Conservation (phyloP, 2,888 invertebrate species). For the Julus scanicus region DNA sequence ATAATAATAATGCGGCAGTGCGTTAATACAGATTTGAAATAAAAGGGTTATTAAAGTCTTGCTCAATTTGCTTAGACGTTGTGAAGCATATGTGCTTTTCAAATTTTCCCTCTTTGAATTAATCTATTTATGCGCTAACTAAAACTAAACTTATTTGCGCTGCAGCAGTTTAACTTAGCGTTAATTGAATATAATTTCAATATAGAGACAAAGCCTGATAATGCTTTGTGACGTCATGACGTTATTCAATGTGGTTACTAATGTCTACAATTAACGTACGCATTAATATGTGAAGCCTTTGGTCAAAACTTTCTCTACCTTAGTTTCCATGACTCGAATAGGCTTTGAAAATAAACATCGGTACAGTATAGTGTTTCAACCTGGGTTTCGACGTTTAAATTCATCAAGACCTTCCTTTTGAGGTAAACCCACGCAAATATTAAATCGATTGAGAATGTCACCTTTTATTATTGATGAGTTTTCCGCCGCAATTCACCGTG, state of each 20-base stretch:
- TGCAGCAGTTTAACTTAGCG: not conserved
- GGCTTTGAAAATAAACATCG: not conserved
- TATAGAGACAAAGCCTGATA: not conserved
- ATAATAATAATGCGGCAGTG: not conserved
- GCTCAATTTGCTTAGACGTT: not conserved
- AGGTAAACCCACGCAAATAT: not conserved
- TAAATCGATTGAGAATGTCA: not conserved
- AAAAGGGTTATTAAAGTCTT: slow-evolving; percentile 12
- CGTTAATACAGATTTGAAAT: not conserved
- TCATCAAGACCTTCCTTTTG: not conserved
- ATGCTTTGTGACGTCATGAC: not conserved
- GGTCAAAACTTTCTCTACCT: too few species aligned
- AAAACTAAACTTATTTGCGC: not conserved
- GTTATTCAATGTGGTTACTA: not conserved
- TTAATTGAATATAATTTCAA: not conserved
- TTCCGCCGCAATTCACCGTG: not conserved
- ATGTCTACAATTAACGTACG: not conserved
- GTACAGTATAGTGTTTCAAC: not conserved
- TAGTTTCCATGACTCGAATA: not conserved
- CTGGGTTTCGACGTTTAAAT: not conserved
- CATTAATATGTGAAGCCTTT: too few species aligned
- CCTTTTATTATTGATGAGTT: not conserved
- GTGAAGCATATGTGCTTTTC: not conserved
- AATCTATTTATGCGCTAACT: not conserved
- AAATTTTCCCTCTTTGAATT: not conserved